Evolutionary conservation across 2,888 invertebrate species (phyloP), one percentile per base, ranked within the genome.

Genomic region (Schrankia costaestrigalis): DNA sequence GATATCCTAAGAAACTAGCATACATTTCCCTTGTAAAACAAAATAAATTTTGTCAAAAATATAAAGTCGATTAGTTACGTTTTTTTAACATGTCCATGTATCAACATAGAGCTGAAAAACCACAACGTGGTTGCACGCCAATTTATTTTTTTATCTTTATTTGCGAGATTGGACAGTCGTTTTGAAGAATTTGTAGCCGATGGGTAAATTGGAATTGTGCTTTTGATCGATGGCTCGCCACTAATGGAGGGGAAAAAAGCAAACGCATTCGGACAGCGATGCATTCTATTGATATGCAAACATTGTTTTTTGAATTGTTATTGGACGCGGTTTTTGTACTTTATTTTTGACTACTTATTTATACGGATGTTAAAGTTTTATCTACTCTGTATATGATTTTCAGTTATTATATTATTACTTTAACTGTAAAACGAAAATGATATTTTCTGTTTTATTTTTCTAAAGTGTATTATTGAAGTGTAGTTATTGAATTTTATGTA

Each of bases 161-260:
- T 63, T 63, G 63, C 44, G 50, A 47, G 62, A 67, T 62, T 60
- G 68, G 71, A 63, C 73, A 74, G 73, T 73, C 71, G 74, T 73
- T 77, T 77, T 78, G 77, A 81, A 77, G 83, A 79, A 83, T 83
- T 82, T 82, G 83, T 82, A 81, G 81, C 69, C 68, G 76, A 72
- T 70, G 76, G 82, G 84, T 82, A 83, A 85, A 84, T 83, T 85
- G 84, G 78, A 77, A 79, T 78, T 71, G 81, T 72, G 71, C 67
- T 62, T 76, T 76, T 81, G 83, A 84, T 82, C 75, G 81, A 83
- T 84, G 76, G 66, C 63, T 31, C 57, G 53, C 55, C 63, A 62
- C 71, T 77, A 78, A 79, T 78, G 78, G 78, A 63, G 55, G 46
- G 42, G 59, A 63, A 65, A 69, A 66, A 69, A 68, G 59, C 65